Evolutionary conservation across 92 coral and sea anemone species (phyloP).

Genomic region (Desmophyllum pertusum): DNA sequence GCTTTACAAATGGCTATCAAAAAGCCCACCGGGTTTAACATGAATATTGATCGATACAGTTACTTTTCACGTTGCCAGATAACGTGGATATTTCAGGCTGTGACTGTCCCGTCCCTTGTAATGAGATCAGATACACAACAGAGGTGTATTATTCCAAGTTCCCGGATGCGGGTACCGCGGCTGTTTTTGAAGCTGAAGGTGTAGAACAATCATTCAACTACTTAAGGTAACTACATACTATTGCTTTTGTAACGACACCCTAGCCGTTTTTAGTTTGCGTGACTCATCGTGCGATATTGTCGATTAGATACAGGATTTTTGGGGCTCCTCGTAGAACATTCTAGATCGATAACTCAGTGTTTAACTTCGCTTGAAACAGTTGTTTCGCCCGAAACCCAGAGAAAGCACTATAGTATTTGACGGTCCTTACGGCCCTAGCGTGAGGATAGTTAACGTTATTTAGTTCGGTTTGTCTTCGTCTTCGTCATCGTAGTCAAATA

Average conservation of each 20-base stretch:
- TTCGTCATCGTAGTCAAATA: too few species aligned
- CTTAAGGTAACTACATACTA: conserved; percentile 15
- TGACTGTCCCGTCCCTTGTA: conserved; percentile 56
- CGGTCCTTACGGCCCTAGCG: too few species aligned
- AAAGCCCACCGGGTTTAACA: not conserved
- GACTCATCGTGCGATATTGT: too few species aligned
- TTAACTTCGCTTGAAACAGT: too few species aligned
- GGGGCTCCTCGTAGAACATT: too few species aligned
- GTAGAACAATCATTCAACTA: not conserved
- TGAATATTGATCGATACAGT: not conserved
- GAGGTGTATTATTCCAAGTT: conserved; percentile 49
- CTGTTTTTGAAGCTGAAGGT: not conserved
- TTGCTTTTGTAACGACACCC: not conserved
- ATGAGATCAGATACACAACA: conserved; percentile 44
- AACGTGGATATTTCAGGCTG: conserved; percentile 2
- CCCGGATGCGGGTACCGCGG: conserved; percentile 49
- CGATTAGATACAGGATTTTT: too few species aligned
- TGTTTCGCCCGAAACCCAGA: too few species aligned
- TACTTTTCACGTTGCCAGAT: conserved; percentile 11
- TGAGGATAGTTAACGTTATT: too few species aligned
- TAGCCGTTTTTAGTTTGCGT: not conserved
- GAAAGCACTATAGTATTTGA: too few species aligned
- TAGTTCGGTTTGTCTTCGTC: too few species aligned
- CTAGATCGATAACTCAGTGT: too few species aligned
- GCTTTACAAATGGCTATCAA: too few species aligned